These are phyloP conservation scores for Geococcyx californianus DNA, from an alignment of 2,113 vertebrate species.

Conservation along the genomic window DNA sequence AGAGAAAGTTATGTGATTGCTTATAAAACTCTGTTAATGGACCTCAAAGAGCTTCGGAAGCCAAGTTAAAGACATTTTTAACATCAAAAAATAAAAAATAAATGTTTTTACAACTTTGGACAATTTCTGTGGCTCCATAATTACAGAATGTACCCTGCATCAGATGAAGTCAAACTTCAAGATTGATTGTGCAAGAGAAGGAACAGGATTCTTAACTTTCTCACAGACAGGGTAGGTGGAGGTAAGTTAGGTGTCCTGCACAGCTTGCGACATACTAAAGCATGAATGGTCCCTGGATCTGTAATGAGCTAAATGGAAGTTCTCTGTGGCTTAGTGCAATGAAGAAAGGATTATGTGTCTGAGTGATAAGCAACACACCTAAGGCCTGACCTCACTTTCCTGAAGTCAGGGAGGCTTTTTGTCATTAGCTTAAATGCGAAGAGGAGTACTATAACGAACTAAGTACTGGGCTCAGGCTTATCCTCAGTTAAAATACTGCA, in stretches of 20 bases:
- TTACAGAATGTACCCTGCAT: not conserved
- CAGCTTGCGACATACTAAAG: not conserved
- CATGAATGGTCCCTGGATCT: accelerated
- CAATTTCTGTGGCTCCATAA: not conserved
- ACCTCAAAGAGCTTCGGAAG: not conserved
- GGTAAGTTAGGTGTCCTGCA: not conserved
- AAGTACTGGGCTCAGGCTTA: not conserved
- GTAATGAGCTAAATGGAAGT: not conserved
- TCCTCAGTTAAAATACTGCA: not conserved
- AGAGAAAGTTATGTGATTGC: not conserved
- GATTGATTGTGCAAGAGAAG: not conserved
- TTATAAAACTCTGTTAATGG: not conserved
- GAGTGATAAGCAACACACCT: not conserved
- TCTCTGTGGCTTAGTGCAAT: not conserved
- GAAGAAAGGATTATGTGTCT: not conserved
- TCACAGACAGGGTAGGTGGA: not conserved
- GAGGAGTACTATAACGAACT: not conserved
- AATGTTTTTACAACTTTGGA: not conserved
- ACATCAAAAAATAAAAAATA: not conserved
- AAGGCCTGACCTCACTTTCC: not conserved
- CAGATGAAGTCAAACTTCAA: not conserved
- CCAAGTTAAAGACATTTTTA: not conserved
- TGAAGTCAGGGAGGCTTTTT: not conserved
- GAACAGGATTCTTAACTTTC: not conserved
- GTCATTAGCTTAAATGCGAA: not conserved